Percentiles rank a stretch among this genome's conserved stretches.
phyloP scores from a whole-genome alignment of 2,797 vertebrate species.

The Spea hammondii region DNA sequence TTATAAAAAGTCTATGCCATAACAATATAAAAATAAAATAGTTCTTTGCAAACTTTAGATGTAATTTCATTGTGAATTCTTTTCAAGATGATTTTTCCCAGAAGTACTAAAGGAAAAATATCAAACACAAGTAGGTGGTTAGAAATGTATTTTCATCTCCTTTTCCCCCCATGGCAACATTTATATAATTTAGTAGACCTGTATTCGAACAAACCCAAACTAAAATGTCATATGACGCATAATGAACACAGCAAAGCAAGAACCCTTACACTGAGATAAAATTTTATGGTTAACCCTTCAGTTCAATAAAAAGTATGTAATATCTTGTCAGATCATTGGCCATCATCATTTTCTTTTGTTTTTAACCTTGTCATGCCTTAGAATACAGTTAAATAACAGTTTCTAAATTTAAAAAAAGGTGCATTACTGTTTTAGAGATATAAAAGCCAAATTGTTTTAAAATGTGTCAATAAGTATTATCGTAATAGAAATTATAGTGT shows the following conservation, averaged over 20 bases:
- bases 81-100: background rate
- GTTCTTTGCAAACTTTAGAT: background rate
- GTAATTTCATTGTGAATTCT: background rate
- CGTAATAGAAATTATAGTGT: too few relatives aligned
- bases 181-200: background rate
- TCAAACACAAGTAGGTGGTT: conserved; percentile 6
- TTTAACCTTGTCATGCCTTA: too few relatives aligned
- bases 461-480: too few relatives aligned
- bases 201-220: background rate
- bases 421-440: too few relatives aligned
- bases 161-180: background rate
- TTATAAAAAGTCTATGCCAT: background rate
- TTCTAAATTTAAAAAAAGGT: too few relatives aligned
- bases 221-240: conserved; percentile 15
- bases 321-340: background rate
- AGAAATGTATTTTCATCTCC: conserved; percentile 15
- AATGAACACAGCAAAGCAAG: background rate
- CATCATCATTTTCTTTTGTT: too few relatives aligned
- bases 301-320: background rate
- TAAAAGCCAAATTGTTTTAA: too few relatives aligned
- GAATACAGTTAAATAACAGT: too few relatives aligned
- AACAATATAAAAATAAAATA: background rate
- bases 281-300: conserved; percentile 7
- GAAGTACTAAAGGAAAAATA: conserved; percentile 4
- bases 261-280: conserved; percentile 13